Percentiles rank a stretch among this genome's conserved stretches.
Evolutionary conservation across 2,888 invertebrate genomes (phyloP).

Genomic region (Pachycephus smyrnensis): DNA sequence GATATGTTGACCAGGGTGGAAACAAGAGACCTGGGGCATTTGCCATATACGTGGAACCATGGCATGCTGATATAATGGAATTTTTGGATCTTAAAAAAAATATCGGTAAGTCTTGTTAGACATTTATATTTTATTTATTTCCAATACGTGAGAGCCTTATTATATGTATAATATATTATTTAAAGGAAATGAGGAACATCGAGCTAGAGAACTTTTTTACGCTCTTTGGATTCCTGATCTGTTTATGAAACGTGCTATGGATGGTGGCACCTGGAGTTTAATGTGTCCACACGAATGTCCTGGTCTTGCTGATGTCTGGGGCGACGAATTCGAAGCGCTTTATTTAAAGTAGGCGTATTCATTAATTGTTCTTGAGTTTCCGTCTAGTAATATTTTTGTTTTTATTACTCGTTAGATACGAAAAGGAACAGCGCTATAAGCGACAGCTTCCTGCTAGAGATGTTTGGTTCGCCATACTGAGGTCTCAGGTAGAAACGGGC

Average conservation of each 20-base stretch:
- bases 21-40: slow-evolving; percentile 76
- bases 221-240: slow-evolving; percentile 98
- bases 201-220: slow-evolving; percentile 96
- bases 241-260: slow-evolving; percentile 95
- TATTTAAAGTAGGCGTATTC: slow-evolving; percentile 74
- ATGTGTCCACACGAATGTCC: slow-evolving; percentile 98
- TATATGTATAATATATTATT: slow-evolving; percentile 39
- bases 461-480: slow-evolving; percentile 94
- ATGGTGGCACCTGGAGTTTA: slow-evolving; percentile 88
- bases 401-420: slow-evolving; percentile 72
- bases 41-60: slow-evolving; percentile 75
- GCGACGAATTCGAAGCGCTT: slow-evolving; percentile 91
- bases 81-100: slow-evolving; percentile 74
- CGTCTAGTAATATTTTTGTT: background rate
- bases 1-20: slow-evolving; percentile 75
- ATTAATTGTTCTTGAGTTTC: background rate
- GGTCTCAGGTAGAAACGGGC: slow-evolving; percentile 97
- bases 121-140: background rate
- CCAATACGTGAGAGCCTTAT: background rate
- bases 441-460: slow-evolving; percentile 84
- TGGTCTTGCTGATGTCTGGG: slow-evolving; percentile 92
- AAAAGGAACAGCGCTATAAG: slow-evolving; percentile 79
- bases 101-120: slow-evolving; percentile 61
- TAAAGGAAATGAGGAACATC: slow-evolving; percentile 86
- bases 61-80: slow-evolving; percentile 75